A percentile compares a stretch with the other conserved stretches of the same genome.
phyloP scores from a whole-genome alignment of 2,797 vertebrate genomes.

The Fistularia tabacaria region DNA sequence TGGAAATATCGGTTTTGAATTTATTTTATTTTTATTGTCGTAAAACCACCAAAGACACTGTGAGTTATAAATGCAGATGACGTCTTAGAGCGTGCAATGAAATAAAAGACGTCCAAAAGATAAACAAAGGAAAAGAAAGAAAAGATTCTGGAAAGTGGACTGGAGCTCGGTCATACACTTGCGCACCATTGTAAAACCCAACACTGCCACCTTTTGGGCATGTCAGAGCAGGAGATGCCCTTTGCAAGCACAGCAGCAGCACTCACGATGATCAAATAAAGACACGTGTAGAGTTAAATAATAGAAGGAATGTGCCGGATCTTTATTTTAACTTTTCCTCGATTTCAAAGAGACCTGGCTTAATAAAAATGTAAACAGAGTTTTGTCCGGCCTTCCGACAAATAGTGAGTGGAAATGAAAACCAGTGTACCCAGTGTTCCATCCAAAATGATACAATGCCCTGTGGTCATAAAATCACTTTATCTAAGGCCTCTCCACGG shows the following conservation, averaged over 20 bases:
- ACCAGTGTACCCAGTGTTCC: constrained; percentile 81
- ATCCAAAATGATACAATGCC: constrained; percentile 73
- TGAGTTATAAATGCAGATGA: too few species aligned
- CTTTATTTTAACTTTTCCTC: too few species aligned
- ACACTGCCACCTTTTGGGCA: constrained; percentile 96
- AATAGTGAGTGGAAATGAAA: constrained; percentile 45
- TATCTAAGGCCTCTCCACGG: constrained; percentile 85
- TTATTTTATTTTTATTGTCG: too few species aligned
- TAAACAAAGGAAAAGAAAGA: constrained; percentile 1
- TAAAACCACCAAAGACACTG: too few species aligned
- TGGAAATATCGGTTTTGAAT: too few species aligned
- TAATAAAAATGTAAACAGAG: too few species aligned
- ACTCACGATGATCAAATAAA: not conserved
- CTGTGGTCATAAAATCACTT: constrained; percentile 85
- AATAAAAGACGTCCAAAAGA: not conserved
- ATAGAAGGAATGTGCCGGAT: too few species aligned
- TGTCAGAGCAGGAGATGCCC: constrained; percentile 23
- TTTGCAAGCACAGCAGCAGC: not conserved
- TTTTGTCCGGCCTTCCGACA: not conserved
- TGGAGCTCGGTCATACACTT: constrained; percentile 4
- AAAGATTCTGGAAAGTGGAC: not conserved
- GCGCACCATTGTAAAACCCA: constrained; percentile 76
- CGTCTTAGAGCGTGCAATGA: too few species aligned
- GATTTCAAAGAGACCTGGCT: too few species aligned
- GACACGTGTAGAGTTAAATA: too few species aligned